phyloP scores from a whole-genome alignment of 2,888 invertebrate genomes.

The Melieria picta region DNA sequence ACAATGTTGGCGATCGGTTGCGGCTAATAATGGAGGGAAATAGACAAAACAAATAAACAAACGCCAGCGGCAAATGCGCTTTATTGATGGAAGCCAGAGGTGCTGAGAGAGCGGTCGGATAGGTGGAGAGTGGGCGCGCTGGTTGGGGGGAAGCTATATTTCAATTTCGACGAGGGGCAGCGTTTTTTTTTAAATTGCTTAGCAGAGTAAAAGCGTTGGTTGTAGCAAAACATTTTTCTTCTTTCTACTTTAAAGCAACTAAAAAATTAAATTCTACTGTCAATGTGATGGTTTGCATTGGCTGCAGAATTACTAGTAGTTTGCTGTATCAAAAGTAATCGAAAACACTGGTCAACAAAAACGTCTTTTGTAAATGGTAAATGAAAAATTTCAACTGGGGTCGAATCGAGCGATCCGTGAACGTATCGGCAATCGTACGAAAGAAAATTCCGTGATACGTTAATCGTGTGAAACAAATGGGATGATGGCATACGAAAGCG shows the following conservation, averaged over 20 bases:
- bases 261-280: conserved; percentile 45
- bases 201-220: too few relatives aligned
- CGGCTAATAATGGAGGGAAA: background rate
- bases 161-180: background rate
- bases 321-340: background rate
- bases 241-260: conserved; percentile 33
- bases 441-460: too few relatives aligned
- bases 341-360: too few relatives aligned
- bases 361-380: too few relatives aligned
- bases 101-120: background rate
- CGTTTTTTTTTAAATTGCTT: background rate
- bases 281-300: too few relatives aligned
- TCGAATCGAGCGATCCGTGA: too few relatives aligned
- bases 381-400: too few relatives aligned
- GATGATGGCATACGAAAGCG: too few relatives aligned
- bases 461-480: too few relatives aligned
- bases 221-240: too few relatives aligned
- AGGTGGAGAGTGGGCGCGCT: background rate
- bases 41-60: background rate
- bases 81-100: background rate
- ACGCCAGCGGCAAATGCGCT: background rate
- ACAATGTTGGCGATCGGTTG: background rate
- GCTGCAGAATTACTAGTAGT: conserved; percentile 49
- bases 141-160: background rate
- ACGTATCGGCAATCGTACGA: too few relatives aligned